Conservation (phyloP, 1,140 invertebrate genomes). For the Drosophila tsacasi region DNA sequence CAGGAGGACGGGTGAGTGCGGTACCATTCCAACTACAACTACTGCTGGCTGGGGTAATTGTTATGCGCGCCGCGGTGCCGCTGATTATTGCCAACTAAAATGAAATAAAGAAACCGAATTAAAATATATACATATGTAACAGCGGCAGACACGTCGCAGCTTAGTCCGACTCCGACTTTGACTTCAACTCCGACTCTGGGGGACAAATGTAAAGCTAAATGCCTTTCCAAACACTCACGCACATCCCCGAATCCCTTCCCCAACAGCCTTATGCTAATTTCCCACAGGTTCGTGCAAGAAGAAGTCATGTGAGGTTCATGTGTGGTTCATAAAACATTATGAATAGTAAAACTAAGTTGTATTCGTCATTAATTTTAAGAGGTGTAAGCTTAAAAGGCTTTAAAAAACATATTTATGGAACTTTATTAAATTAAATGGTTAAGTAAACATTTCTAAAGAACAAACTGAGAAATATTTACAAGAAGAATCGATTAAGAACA, state of each 20-base stretch:
- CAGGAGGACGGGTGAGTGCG: conserved; percentile 18
- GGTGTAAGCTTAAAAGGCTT: not conserved
- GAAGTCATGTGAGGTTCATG: conserved; percentile 19
- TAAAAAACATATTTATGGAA: not conserved
- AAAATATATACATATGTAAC: conserved; percentile 69
- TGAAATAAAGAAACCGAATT: conserved; percentile 80
- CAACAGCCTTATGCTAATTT: conserved; percentile 63
- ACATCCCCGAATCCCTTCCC: conserved; percentile 3
- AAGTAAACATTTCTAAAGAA: no score
- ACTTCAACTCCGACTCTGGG: conserved; percentile 16
- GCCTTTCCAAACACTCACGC: conserved; percentile 52
- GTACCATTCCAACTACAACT: conserved; percentile 50
- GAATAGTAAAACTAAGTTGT: conserved; percentile 29
- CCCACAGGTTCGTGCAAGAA: conserved; percentile 38
- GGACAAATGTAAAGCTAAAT: conserved; percentile 59
- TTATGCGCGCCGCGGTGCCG: conserved; percentile 64
- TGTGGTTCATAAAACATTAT: conserved; percentile 54
- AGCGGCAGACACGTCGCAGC: conserved; percentile 44
- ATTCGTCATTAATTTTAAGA: conserved; percentile 6
- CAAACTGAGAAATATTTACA: no score
- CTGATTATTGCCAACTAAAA: conserved; percentile 84
- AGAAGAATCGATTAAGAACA: no score
- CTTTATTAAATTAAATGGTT: not conserved
- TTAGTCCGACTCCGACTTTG: conserved; percentile 39
- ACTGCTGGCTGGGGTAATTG: conserved; percentile 55